Evolutionary conservation across 2,113 vertebrate species (phyloP).

Genomic region (Gadus macrocephalus): DNA sequence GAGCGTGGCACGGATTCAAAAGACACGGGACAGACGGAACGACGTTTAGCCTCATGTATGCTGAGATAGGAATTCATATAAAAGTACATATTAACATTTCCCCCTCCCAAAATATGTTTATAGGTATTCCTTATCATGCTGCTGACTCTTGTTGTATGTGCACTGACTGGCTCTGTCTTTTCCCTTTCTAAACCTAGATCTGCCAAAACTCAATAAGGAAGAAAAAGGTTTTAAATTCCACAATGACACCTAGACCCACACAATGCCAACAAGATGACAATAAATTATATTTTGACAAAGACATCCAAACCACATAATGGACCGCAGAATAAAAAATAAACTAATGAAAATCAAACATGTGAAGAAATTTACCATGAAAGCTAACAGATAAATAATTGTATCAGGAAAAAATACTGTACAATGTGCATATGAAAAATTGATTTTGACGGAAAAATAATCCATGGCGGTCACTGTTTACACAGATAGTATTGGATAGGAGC

Average conservation of each 20-base stretch:
- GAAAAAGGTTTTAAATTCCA: constrained; percentile 45
- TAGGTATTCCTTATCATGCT: constrained; percentile 23
- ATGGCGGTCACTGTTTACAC: constrained; percentile 13
- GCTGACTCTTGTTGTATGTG: constrained; percentile 24
- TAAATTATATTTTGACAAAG: no score
- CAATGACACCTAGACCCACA: constrained; percentile 6
- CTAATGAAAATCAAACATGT: constrained; percentile 25
- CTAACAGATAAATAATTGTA: constrained; percentile 18
- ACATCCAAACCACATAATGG: no score
- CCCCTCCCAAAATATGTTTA: constrained; percentile 33
- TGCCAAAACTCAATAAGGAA: constrained; percentile 31
- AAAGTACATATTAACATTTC: constrained; percentile 7
- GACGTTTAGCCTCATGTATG: constrained; percentile 46
- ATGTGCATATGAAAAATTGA: constrained; percentile 1
- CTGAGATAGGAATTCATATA: constrained; percentile 15
- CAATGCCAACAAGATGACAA: constrained; percentile 5
- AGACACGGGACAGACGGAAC: constrained; percentile 40
- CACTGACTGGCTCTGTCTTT: constrained; percentile 28
- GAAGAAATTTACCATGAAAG: not conserved
- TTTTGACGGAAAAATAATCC: constrained; percentile 5
- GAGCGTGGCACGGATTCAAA: constrained; percentile 50
- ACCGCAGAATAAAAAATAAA: not conserved
- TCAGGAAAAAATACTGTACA: constrained; percentile 11
- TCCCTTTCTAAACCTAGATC: constrained; percentile 29
- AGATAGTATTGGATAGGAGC: constrained; percentile 36